Evolutionary conservation across 2,888 invertebrate species (phyloP), one percentile per base, ranked within the genome.

Genomic region (Octonoba sinensis): DNA sequence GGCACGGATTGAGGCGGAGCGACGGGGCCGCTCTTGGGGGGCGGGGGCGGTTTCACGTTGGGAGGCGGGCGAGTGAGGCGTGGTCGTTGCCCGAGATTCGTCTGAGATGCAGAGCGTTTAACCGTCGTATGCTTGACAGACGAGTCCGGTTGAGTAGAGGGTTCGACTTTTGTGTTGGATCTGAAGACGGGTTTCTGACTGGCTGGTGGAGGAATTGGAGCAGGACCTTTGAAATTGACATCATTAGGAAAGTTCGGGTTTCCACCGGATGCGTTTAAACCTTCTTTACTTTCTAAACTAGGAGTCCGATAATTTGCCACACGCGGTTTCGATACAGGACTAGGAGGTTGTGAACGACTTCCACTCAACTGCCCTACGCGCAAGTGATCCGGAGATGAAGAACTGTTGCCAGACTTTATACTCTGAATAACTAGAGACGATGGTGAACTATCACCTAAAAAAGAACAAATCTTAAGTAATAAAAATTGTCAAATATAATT

Each of bases 141-240:
- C 20, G 49, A 22, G 46, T 64, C 64, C 13, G 44, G 15, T n/a
- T 54, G n/a, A 8, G 15, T 15, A 20, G 15, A 44, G 20, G 59
- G 51, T 46, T 65, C 75, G 44, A 49, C 69, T 20, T 64, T 64
- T 4, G 75, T 54, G 57, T 56, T 66, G 3, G 62, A 46, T 46
- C 79, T 70, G 51, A 84, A 83, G 49, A 91, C 91, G 74, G 93
- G 92, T 87, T 93, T 92, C 86, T 91, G 92, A 49, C 88, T 88
- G 20, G 90, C 89, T 67, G 93, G 92, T 75, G 94, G 94, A 27
- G 94, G 94, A 85, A 93, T 92, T 15, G 96, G 95, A 46, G 95
- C 95, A 46, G 95, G 94, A 60, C 94, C 94, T 86, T 95, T 91
- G 85, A 91, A 91, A 85, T 88, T 89, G 74, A 88, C 87, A 86